Percentiles rank a stretch among this genome's conserved stretches.
Conservation (phyloP, 2,888 invertebrate genomes). For the Tetramorium bicarinatum region DNA sequence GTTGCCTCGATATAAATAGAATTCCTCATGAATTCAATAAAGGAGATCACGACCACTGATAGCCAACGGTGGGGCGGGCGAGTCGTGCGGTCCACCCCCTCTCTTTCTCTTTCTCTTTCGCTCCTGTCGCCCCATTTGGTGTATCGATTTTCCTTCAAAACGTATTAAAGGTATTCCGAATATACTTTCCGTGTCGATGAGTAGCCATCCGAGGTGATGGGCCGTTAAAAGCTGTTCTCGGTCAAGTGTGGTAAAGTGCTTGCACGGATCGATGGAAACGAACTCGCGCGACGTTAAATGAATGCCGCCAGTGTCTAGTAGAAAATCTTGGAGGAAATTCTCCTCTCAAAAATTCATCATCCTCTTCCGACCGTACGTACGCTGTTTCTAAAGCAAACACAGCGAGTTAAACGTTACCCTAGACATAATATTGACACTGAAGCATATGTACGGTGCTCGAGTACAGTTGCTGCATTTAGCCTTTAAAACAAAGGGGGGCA, state of each 20-base stretch:
- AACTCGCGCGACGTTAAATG: constrained; percentile 72
- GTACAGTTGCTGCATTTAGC: constrained; percentile 26
- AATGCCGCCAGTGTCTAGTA: constrained; percentile 50
- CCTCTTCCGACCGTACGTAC: constrained; percentile 40
- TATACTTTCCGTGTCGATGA: constrained; percentile 80
- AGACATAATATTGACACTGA: constrained; percentile 48
- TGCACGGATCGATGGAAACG: constrained; percentile 70
- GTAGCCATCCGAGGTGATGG: constrained; percentile 80
- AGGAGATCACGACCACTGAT: constrained; percentile 56
- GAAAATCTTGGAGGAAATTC: constrained; percentile 59
- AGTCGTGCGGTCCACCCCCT: not conserved
- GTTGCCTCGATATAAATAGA: constrained; percentile 58
- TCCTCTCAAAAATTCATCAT: constrained; percentile 55
- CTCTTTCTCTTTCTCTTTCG: constrained; percentile 50
- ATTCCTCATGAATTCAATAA: constrained; percentile 66
- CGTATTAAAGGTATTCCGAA: constrained; percentile 77
- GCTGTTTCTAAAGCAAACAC: constrained; percentile 53
- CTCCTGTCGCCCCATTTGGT: constrained; percentile 8
- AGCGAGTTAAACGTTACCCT: constrained; percentile 48
- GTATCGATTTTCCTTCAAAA: constrained; percentile 77
- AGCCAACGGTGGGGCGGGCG: not conserved
- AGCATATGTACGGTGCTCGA: constrained; percentile 31
- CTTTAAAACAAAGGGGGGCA: constrained; percentile 10
- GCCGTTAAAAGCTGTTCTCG: constrained; percentile 79
- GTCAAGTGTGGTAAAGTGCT: constrained; percentile 78